Conservation (phyloP, 2,797 vertebrate species). For the Gambusia yucatana region DNA sequence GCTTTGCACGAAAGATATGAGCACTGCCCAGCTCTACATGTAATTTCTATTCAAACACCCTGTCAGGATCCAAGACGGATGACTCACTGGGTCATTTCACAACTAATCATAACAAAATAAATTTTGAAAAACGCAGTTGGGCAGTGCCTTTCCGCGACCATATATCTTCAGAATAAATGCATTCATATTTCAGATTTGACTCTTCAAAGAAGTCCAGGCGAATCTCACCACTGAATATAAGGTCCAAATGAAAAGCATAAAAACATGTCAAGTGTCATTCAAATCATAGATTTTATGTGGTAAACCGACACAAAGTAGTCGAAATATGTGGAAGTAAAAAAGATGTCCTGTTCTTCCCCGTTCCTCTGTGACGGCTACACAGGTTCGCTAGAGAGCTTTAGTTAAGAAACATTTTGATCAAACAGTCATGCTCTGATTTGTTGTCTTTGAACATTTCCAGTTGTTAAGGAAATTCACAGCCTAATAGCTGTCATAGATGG, state of each 20-base stretch:
- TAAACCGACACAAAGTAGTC: not conserved
- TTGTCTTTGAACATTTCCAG: not conserved
- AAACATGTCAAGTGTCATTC: slow-evolving; percentile 14
- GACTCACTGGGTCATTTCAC: slow-evolving; percentile 35
- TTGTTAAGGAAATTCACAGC: not conserved
- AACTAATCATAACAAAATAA: slow-evolving; percentile 52
- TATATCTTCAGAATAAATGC: slow-evolving; percentile 24
- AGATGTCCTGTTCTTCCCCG: no score
- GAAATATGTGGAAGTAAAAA: not conserved
- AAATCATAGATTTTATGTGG: not conserved
- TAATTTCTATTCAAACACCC: slow-evolving; percentile 61
- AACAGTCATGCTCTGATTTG: not conserved
- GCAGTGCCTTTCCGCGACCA: slow-evolving; percentile 8
- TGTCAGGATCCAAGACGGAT: slow-evolving; percentile 60
- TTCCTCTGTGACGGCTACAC: not conserved
- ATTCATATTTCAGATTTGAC: slow-evolving; percentile 16
- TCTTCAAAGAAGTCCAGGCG: slow-evolving; percentile 9
- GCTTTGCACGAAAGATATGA: slow-evolving; percentile 62
- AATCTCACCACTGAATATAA: slow-evolving; percentile 23
- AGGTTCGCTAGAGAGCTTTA: not conserved
- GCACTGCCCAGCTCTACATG: slow-evolving; percentile 53
- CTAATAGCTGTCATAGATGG: not conserved
- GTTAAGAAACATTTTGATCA: not conserved
- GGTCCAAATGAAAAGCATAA: not conserved
- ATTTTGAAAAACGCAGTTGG: slow-evolving; percentile 49